Evolutionary conservation across 2,113 vertebrate genomes (phyloP).

Genomic region (Nyctibius bracteatus): DNA sequence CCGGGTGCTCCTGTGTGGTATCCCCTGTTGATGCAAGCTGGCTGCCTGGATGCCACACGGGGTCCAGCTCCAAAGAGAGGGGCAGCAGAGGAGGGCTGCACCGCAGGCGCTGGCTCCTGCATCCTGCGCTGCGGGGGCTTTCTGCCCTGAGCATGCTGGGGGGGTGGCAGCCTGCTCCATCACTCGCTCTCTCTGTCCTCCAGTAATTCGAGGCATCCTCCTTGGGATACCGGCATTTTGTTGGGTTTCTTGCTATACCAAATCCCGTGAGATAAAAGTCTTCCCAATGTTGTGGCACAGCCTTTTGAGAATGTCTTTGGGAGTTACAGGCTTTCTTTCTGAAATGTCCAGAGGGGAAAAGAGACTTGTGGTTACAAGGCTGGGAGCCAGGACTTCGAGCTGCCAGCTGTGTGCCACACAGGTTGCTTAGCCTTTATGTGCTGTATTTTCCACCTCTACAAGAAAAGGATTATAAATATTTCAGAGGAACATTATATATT

Average conservation of each 20-base stretch:
- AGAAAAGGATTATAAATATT: background rate
- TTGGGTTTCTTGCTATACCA: background rate
- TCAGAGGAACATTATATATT: background rate
- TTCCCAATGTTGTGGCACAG: background rate
- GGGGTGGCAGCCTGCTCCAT: background rate
- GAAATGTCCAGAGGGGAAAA: background rate
- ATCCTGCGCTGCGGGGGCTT: background rate
- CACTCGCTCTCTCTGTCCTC: background rate
- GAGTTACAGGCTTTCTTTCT: background rate
- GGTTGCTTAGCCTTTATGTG: background rate
- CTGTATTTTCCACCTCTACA: background rate
- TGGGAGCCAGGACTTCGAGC: background rate
- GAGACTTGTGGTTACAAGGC: background rate
- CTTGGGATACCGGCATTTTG: background rate
- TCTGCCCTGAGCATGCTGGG: background rate
- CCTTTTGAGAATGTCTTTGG: background rate
- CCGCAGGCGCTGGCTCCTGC: rapidly evolving
- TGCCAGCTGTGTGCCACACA: background rate
- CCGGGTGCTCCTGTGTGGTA: background rate
- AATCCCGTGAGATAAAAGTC: background rate
- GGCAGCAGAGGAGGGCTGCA: background rate
- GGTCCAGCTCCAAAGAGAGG: background rate
- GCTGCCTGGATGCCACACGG: background rate
- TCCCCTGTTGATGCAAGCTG: no score
- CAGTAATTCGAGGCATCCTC: background rate